phyloP scores from a whole-genome alignment of 1,140 invertebrate species.

The Drosophila ercepeae region DNA sequence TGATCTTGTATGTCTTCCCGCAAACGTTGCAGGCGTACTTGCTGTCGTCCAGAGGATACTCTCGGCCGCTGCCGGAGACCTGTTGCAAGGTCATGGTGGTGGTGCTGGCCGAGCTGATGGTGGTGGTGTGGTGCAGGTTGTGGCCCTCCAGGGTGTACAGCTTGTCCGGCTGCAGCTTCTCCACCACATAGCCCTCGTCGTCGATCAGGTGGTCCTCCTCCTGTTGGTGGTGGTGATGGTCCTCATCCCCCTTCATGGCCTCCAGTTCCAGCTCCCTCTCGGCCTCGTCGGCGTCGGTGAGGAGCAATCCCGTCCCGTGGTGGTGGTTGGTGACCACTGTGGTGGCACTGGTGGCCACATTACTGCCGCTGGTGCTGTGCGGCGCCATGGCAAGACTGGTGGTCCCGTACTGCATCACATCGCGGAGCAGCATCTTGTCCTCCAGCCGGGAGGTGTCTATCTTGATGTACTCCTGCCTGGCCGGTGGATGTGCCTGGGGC shows the following conservation, averaged over 20 bases:
- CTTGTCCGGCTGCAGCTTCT: slow-evolving; percentile 44
- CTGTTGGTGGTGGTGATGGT: slow-evolving; percentile 20
- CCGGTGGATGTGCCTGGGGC: background rate
- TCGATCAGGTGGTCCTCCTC: slow-evolving; percentile 40
- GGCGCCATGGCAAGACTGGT: slow-evolving; percentile 59
- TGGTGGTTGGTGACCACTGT: slow-evolving; percentile 46
- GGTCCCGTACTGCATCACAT: slow-evolving; percentile 78
- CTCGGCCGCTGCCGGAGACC: slow-evolving; percentile 27
- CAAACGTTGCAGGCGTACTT: slow-evolving; percentile 85
- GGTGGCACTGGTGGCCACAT: slow-evolving; percentile 28
- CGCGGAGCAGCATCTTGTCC: slow-evolving; percentile 74
- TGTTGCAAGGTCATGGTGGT: slow-evolving; percentile 56
- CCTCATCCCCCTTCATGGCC: slow-evolving; percentile 55
- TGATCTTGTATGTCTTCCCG: slow-evolving; percentile 85
- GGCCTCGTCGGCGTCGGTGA: slow-evolving; percentile 64
- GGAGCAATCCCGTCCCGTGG: slow-evolving; percentile 58
- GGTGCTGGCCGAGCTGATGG: background rate
- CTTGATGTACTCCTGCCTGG: slow-evolving; percentile 74
- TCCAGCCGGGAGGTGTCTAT: slow-evolving; percentile 73
- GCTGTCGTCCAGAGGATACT: slow-evolving; percentile 55
- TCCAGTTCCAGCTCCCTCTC: slow-evolving; percentile 63
- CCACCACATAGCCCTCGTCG: slow-evolving; percentile 45
- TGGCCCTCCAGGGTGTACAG: slow-evolving; percentile 33
- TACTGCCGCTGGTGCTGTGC: background rate
- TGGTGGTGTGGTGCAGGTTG: slow-evolving; percentile 45